phyloP scores from a whole-genome alignment of 2,888 invertebrate genomes.

The Hylaea fasciaria region DNA sequence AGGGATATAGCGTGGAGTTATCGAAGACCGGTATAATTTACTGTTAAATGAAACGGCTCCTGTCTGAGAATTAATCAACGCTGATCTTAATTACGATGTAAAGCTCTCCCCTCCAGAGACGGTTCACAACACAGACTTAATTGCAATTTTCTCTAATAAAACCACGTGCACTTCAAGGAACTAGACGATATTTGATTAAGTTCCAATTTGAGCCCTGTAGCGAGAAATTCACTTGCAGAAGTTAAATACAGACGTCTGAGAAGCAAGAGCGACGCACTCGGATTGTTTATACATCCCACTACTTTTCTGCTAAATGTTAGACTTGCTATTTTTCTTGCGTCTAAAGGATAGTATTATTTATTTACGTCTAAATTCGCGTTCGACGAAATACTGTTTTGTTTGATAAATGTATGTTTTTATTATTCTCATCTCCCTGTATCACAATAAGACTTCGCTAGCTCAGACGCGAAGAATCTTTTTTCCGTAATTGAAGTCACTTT shows the following conservation, averaged over 20 bases:
- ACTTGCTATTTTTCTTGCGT: conserved; percentile 15
- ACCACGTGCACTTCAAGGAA: conserved; percentile 1
- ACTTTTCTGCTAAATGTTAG: conserved; percentile 23
- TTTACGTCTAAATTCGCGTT: neutral
- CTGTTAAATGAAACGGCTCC: too few relatives aligned
- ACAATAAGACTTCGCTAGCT: too few relatives aligned
- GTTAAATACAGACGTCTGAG: conserved; percentile 37
- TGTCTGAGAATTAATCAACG: too few relatives aligned
- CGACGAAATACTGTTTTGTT: neutral
- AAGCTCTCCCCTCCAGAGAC: too few relatives aligned
- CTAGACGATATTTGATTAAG: conserved; percentile 35
- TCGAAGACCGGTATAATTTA: too few relatives aligned
- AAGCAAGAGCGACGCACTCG: conserved; percentile 20
- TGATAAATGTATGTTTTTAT: too few relatives aligned
- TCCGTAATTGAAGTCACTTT: neutral
- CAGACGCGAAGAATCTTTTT: too few relatives aligned
- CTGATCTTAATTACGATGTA: too few relatives aligned
- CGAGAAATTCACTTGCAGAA: conserved; percentile 31
- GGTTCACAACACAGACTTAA: neutral
- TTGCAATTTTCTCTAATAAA: conserved; percentile 12
- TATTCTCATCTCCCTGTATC: too few relatives aligned
- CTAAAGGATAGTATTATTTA: conserved; percentile 1
- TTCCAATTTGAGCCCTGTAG: conserved; percentile 31
- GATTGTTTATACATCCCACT: conserved; percentile 13
- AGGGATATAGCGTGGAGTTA: too few relatives aligned